Evolutionary conservation across 35 echinoderm and acorn worm species (phyloP).

Genomic region (Apostichopus japonicus): DNA sequence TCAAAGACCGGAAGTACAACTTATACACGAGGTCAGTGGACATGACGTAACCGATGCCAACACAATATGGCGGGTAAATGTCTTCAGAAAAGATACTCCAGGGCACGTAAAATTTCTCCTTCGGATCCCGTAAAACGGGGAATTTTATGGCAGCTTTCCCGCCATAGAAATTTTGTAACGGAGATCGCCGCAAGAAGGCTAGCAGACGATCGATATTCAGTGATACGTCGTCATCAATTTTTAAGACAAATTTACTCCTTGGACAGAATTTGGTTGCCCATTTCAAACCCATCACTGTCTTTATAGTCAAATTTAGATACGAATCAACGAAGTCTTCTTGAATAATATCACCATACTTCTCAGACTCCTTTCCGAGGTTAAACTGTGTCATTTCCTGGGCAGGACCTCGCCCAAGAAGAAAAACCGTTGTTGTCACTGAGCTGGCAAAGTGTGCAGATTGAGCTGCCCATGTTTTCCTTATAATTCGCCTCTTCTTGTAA

Average conservation of each 20-base stretch:
- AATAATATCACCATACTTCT: constrained; percentile 60
- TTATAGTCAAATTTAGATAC: constrained; percentile 69
- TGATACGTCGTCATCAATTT: constrained; percentile 77
- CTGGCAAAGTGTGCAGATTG: background rate
- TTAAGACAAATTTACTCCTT: constrained; percentile 63
- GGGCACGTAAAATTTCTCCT: constrained; percentile 61
- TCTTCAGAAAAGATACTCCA: constrained; percentile 43
- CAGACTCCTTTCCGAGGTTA: constrained; percentile 44
- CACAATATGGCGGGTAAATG: constrained; percentile 67
- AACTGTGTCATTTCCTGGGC: constrained; percentile 35
- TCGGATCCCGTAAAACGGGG: constrained; percentile 33
- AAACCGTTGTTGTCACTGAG: constrained; percentile 61
- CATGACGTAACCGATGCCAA: constrained; percentile 66
- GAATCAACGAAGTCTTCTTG: constrained; percentile 71
- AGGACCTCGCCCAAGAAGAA: constrained; percentile 34
- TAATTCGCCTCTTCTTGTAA: constrained; percentile 50
- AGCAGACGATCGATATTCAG: constrained; percentile 60
- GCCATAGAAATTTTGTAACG: constrained; percentile 55
- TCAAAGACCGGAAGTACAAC: constrained; percentile 39
- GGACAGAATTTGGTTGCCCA: constrained; percentile 69
- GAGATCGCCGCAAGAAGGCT: constrained; percentile 1
- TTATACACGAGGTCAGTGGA: constrained; percentile 61
- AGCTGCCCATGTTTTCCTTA: constrained; percentile 66
- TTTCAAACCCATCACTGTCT: constrained; percentile 79
- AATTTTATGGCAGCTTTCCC: constrained; percentile 17